phyloP scores from a whole-genome alignment of 2,113 vertebrate genomes.

The Mastomys coucha region DNA sequence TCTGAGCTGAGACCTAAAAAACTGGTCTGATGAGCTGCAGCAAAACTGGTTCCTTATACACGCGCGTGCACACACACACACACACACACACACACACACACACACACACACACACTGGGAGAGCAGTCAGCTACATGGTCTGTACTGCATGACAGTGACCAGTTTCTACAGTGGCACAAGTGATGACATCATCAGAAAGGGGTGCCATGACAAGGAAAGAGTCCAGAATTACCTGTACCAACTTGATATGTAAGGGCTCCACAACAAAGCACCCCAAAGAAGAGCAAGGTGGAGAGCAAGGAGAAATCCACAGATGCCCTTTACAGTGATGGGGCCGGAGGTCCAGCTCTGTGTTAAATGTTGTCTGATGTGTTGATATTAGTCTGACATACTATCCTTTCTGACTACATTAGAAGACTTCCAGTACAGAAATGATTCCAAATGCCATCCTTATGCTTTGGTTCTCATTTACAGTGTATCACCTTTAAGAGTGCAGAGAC shows the following conservation, averaged over 20 bases:
- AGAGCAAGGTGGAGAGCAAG: background rate
- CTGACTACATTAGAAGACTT: background rate
- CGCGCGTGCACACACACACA: background rate
- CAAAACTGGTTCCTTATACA: background rate
- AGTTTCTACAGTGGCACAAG: conserved; percentile 9
- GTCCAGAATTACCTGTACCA: background rate
- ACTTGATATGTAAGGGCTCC: background rate
- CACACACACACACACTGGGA: background rate
- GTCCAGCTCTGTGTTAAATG: background rate
- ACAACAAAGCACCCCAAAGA: background rate
- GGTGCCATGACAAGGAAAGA: background rate
- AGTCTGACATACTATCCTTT: background rate
- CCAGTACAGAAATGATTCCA: background rate
- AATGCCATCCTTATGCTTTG: background rate
- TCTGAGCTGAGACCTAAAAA: background rate
- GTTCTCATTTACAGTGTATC: background rate
- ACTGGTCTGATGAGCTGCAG: background rate
- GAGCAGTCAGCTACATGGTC: background rate
- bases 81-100: background rate
- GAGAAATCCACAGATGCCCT: background rate
- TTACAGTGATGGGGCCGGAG: background rate
- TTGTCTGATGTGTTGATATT: background rate
- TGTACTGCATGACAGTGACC: background rate
- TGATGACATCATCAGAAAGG: background rate
- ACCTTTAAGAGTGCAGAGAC: background rate